These are phyloP conservation scores for Athalia cordata DNA, from an alignment of 2,888 invertebrate genomes.

Conservation along the genomic window DNA sequence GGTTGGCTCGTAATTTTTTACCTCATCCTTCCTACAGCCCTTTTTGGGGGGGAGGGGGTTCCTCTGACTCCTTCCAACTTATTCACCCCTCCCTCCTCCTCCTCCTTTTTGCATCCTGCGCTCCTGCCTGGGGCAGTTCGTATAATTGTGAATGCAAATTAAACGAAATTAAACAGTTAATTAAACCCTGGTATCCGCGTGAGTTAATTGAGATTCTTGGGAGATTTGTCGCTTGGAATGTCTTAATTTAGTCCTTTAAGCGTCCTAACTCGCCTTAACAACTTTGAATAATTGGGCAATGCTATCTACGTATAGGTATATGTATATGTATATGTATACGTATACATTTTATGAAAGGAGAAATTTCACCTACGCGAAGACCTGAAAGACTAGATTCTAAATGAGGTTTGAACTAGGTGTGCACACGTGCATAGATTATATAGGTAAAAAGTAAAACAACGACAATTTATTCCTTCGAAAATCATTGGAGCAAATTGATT, in stretches of 20 bases:
- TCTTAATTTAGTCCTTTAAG: conserved; percentile 74
- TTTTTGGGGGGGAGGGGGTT: conserved; percentile 5
- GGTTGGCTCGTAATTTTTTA: no score
- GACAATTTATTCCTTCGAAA: no score
- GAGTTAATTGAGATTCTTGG: conserved; percentile 74
- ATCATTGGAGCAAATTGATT: no score
- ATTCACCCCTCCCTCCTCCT: background rate
- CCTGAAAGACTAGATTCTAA: background rate
- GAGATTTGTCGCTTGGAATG: conserved; percentile 74
- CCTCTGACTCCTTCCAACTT: background rate
- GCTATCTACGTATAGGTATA: conserved; percentile 54
- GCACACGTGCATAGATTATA: background rate
- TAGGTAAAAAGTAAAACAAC: background rate
- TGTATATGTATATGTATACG: background rate
- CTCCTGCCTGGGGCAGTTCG: conserved; percentile 50
- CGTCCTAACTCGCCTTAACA: conserved; percentile 73
- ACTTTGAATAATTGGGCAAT: conserved; percentile 74
- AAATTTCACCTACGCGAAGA: conserved; percentile 8
- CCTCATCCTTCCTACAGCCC: background rate
- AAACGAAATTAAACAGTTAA: conserved; percentile 73
- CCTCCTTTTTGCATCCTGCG: background rate
- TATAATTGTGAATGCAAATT: conserved; percentile 70
- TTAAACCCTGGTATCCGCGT: conserved; percentile 60
- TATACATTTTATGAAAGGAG: conserved; percentile 15
- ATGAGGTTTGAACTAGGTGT: no score